Base-by-base conservation (phyloP, 2,113 vertebrate species). In the Nesoenas mayeri region DNA sequence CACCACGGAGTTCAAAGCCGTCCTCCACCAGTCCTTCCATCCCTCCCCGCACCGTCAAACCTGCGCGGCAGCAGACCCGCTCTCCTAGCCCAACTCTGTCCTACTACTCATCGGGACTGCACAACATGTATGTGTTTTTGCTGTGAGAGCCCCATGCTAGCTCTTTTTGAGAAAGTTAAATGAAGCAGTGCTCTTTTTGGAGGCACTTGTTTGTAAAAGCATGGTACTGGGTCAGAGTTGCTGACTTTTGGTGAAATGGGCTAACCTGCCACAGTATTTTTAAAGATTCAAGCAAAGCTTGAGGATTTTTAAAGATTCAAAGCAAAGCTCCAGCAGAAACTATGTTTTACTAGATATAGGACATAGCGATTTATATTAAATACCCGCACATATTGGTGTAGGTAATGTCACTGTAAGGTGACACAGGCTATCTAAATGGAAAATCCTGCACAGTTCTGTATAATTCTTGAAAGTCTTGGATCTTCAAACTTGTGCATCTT, bases 71-170 rank as follows among this genome's bases (percentile, higher is more conserved):
- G 64, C 99, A 99, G 94, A 98, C 99, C 2, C 99, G 99, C 34
- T 99, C 99, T 95, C 99, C 99, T 31, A 99, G 99, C 97, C 99
- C 99, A 42, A 99, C 99, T 18, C 98, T 99, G 65, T 99, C 99
- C 69, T 99, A 99, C 96, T 99, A 99, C 91, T 99, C 99, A 10
- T 99, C 99, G 44, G 99, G 99, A 81, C 98, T 99, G 77, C 99
- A 99, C 96, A 99, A 96, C 98, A 99, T 99, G 99, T 99, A 98
- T 98, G 99, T 98, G 78, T 51, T 20, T 9, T 50, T 56, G 47
- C 74, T 73, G 29, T 19, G 47, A 71, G 89, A 77, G 50, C 75
- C 24, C 40, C 1, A 0, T 15, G 8, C 70, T 51, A 38, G 24
- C 32, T 1, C 21, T 42, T 51, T 17, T 16, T 36, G 17, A 51